Evolutionary conservation across 35 echinoderm and acorn worm species (phyloP).

Genomic region (Anneissia japonica): DNA sequence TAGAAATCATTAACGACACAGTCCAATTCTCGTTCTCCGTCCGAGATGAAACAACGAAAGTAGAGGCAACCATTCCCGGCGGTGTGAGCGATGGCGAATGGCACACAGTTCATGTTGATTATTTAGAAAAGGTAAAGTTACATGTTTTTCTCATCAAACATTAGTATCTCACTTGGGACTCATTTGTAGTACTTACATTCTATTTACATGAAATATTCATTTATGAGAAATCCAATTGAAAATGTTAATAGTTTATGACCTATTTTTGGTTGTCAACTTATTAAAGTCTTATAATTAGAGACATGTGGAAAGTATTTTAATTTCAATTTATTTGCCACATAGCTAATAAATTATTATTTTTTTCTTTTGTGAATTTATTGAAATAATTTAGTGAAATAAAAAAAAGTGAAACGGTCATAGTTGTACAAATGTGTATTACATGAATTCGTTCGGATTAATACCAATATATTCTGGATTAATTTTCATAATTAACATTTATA

Average conservation of each 20-base stretch:
- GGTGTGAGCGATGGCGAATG: slow-evolving; percentile 83
- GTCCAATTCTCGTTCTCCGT: slow-evolving; percentile 90
- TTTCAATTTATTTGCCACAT: no score
- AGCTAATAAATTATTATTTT: no score
- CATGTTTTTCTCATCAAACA: neutral
- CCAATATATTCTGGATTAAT: no score
- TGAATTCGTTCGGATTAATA: no score
- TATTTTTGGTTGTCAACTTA: neutral
- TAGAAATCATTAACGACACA: slow-evolving; percentile 78
- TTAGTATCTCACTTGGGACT: neutral
- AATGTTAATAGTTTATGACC: neutral
- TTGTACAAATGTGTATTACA: no score
- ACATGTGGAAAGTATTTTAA: no score
- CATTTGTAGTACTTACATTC: neutral
- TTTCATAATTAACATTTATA: no score
- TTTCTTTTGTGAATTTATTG: no score
- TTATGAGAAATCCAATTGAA: neutral
- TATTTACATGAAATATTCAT: no score
- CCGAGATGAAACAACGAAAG: slow-evolving; percentile 58
- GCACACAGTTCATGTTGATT: slow-evolving; percentile 76
- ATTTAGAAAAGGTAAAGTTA: slow-evolving; percentile 55
- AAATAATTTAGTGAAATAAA: no score
- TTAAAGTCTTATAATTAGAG: no score
- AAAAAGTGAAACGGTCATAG: no score
- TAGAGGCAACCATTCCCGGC: slow-evolving; percentile 61